phyloP scores from a whole-genome alignment of 2,113 vertebrate species.

The Pachypanchax playfairii region DNA sequence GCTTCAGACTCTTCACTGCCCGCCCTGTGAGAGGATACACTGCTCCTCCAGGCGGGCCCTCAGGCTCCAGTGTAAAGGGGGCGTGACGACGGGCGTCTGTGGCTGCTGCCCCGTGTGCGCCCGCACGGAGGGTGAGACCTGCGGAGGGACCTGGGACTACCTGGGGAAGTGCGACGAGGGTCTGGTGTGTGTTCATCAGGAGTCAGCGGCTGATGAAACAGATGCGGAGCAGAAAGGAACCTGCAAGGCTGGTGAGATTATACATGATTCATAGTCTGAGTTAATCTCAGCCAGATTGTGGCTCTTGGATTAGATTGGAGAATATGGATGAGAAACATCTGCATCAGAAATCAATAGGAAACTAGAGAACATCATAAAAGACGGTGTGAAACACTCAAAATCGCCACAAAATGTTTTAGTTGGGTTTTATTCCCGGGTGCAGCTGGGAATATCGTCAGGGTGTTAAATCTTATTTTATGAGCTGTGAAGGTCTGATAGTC shows the following conservation, averaged over 20 bases:
- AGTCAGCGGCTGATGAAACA: conserved; percentile 22
- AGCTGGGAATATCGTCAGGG: conserved; percentile 21
- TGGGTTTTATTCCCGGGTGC: not conserved
- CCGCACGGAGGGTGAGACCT: conserved; percentile 64
- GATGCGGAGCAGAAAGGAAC: conserved; percentile 56
- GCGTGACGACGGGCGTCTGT: conserved; percentile 72
- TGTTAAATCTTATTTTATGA: conserved; percentile 56
- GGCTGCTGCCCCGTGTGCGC: conserved; percentile 77
- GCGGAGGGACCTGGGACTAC: conserved; percentile 77
- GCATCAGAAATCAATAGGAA: too few species aligned
- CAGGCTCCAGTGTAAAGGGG: conserved; percentile 71
- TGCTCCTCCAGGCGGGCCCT: conserved; percentile 66
- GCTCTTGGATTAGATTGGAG: too few species aligned
- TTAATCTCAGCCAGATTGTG: too few species aligned
- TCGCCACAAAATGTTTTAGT: not conserved
- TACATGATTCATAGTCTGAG: not conserved
- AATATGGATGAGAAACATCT: too few species aligned
- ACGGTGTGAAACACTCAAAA: too few species aligned
- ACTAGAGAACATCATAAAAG: too few species aligned
- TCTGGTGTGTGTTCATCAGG: conserved; percentile 68
- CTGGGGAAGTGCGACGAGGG: conserved; percentile 78
- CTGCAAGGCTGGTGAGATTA: conserved; percentile 70
- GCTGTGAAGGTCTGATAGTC: conserved; percentile 62
- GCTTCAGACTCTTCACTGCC: conserved; percentile 74
- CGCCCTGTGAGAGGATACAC: conserved; percentile 74